Evolutionary conservation across 2,113 vertebrate species (phyloP).

Genomic region (Nyctibius bracteatus): DNA sequence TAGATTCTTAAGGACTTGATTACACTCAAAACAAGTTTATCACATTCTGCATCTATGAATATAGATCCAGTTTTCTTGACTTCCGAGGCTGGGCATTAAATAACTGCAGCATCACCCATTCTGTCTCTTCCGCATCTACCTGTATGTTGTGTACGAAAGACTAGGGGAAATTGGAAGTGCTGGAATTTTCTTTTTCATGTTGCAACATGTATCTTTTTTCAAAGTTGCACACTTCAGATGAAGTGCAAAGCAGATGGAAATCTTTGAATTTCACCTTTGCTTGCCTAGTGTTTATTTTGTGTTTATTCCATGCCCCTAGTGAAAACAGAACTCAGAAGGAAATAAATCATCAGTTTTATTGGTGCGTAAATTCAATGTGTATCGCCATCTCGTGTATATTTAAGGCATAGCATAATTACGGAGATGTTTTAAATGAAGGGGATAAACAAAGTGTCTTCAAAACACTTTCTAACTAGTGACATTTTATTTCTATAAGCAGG

Average conservation of each 20-base stretch:
- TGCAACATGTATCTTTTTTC: neutral
- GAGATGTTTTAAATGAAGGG: neutral
- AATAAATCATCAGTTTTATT: neutral
- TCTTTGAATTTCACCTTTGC: neutral
- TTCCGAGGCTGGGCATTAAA: neutral
- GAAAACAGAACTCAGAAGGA: neutral
- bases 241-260: neutral
- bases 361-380: neutral
- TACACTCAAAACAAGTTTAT: neutral
- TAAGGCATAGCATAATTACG: neutral
- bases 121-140: neutral
- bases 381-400: conserved; percentile 38
- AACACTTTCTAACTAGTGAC: neutral
- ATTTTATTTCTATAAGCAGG: neutral
- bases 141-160: neutral
- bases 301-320: neutral
- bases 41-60: neutral
- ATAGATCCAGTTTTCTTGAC: neutral
- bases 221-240: neutral
- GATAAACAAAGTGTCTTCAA: neutral
- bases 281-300: neutral
- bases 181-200: neutral
- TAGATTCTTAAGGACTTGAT: neutral
- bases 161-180: neutral
- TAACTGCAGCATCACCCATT: neutral